Conservation (phyloP, 2,113 vertebrate genomes). For the zebrafish (Danio rerio) region GRCz12tu NC_133180.1:33120001-33120500, state of each 20-base stretch:
- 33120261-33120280: slow-evolving; percentile 87
- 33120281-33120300: slow-evolving; percentile 96
- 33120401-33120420: slow-evolving; percentile 93
- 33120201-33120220: not conserved
- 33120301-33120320: slow-evolving; percentile 90
- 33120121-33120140: slow-evolving; percentile 11
- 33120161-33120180: slow-evolving; percentile 7
- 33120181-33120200: not conserved
- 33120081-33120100: not conserved
- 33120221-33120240: not conserved
- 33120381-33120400: slow-evolving; percentile 97
- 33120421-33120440: slow-evolving; percentile 96
- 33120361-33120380: slow-evolving; percentile 79
- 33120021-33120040: not conserved
- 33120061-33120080: not conserved
- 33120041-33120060: not conserved
- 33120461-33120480: slow-evolving; percentile 84
- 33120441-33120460: slow-evolving; percentile 89
- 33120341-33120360: slow-evolving; percentile 85
- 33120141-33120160: not conserved
- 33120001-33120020: slow-evolving; percentile 3
- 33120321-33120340: slow-evolving; percentile 83
- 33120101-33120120: slow-evolving; percentile 19
- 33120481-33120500: slow-evolving; percentile 87
- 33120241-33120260: not conserved